phyloP scores from a whole-genome alignment of 2,888 invertebrate species.

The Drosophila kanekoi region DNA sequence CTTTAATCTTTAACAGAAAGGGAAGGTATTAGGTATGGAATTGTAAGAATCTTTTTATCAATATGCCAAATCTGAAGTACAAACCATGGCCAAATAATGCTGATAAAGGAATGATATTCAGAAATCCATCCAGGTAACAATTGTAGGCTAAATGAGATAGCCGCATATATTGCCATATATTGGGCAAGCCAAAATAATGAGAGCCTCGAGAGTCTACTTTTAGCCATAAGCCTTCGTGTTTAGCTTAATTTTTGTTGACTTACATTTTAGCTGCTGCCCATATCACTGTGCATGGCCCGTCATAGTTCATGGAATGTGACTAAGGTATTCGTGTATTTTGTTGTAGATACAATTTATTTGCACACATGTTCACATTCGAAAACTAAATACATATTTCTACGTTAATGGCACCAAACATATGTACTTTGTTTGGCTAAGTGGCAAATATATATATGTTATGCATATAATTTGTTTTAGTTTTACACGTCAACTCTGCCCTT shows the following conservation, averaged over 20 bases:
- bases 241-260: slow-evolving; percentile 23
- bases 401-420: slow-evolving; percentile 61
- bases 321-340: slow-evolving; percentile 43
- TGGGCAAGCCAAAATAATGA: background rate
- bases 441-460: background rate
- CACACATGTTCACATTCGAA: slow-evolving; percentile 78
- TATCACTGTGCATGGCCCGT: slow-evolving; percentile 45
- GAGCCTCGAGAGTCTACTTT: background rate
- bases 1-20: too few relatives aligned
- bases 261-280: slow-evolving; percentile 27
- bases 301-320: slow-evolving; percentile 30
- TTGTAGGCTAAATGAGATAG: background rate
- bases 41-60: too few relatives aligned
- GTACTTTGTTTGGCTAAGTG: slow-evolving; percentile 58
- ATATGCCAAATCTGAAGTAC: too few relatives aligned
- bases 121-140: background rate
- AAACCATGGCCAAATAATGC: background rate
- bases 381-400: slow-evolving; percentile 56
- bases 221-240: slow-evolving; percentile 6
- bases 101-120: too few relatives aligned
- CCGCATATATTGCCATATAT: too few relatives aligned
- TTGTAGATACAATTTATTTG: slow-evolving; percentile 73
- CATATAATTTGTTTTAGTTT: slow-evolving; percentile 51
- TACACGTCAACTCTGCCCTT: slow-evolving; percentile 51
- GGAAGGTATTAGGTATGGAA: too few relatives aligned